phyloP scores from a whole-genome alignment of 1,140 invertebrate species.

The Drosophila quadrilineata region DNA sequence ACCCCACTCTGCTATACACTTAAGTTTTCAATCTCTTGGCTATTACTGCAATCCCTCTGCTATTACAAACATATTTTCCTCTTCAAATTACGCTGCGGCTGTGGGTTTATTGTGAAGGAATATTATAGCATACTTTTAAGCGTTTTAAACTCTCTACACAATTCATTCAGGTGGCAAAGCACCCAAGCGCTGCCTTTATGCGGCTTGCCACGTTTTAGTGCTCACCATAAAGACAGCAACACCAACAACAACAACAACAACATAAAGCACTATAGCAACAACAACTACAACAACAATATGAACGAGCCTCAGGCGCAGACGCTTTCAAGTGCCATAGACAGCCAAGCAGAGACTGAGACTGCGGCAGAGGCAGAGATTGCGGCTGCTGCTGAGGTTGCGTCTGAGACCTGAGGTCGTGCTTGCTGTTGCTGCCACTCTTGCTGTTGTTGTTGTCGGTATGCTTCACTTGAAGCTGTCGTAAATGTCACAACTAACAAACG shows the following conservation, averaged over 20 bases:
- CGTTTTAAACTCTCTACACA: slow-evolving; percentile 31
- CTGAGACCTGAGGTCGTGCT: no score
- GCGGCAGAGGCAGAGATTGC: slow-evolving; percentile 41
- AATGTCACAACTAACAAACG: slow-evolving; percentile 68
- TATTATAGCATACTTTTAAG: slow-evolving; percentile 25
- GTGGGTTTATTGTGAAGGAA: slow-evolving; percentile 1
- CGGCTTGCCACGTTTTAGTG: slow-evolving; percentile 31
- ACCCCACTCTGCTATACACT: no score
- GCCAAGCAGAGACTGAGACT: slow-evolving; percentile 16
- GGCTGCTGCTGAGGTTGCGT: neutral
- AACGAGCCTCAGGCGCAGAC: slow-evolving; percentile 61
- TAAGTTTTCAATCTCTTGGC: no score
- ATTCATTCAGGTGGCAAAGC: slow-evolving; percentile 33
- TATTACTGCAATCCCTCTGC: no score
- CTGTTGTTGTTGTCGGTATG: slow-evolving; percentile 35
- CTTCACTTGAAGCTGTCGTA: slow-evolving; percentile 72
- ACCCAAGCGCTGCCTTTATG: slow-evolving; percentile 17
- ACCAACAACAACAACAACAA: slow-evolving; percentile 37
- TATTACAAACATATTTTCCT: neutral
- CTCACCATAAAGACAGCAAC: slow-evolving; percentile 17
- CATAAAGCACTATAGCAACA: slow-evolving; percentile 5
- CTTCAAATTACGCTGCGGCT: no score
- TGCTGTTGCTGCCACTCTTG: slow-evolving; percentile 1
- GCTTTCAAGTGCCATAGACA: slow-evolving; percentile 70
- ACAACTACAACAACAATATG: slow-evolving; percentile 13